These are phyloP conservation scores for Gobio occitaniae DNA, from an alignment of 2,797 vertebrate genomes.

Conservation along the genomic window DNA sequence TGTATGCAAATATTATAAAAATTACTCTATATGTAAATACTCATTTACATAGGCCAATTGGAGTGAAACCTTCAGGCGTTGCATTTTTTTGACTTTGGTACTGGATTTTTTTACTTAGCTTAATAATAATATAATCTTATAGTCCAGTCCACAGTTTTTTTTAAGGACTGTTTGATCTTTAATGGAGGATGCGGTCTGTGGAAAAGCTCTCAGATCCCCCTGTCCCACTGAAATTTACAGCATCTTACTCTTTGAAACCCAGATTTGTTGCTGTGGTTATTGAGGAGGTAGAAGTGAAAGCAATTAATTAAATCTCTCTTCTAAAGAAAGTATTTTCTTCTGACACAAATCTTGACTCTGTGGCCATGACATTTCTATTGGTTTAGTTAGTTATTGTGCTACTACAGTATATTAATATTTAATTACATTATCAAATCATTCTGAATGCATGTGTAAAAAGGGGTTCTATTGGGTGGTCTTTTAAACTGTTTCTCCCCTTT, in stretches of 20 bases:
- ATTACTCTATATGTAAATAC: no score
- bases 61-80: not conserved
- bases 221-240: not conserved
- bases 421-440: not conserved
- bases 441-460: not conserved
- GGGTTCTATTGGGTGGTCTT: not conserved
- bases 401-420: not conserved
- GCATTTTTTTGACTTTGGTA: not conserved
- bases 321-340: slow-evolving; percentile 17
- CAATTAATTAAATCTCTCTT: slow-evolving; percentile 16
- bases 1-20: not conserved
- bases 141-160: not conserved
- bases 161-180: slow-evolving; percentile 12
- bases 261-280: slow-evolving; percentile 31
- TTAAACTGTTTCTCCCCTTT: not conserved
- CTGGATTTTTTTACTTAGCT: not conserved
- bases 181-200: not conserved
- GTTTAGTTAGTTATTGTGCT: not conserved
- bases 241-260: slow-evolving; percentile 23
- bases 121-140: not conserved
- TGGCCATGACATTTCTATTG: not conserved
- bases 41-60: not conserved
- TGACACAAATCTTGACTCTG: not conserved
- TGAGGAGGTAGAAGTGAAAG: slow-evolving; percentile 3
- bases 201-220: slow-evolving; percentile 9